Evolutionary conservation across 1,140 invertebrate genomes (phyloP).

Genomic region (Riptortus pedestris): DNA sequence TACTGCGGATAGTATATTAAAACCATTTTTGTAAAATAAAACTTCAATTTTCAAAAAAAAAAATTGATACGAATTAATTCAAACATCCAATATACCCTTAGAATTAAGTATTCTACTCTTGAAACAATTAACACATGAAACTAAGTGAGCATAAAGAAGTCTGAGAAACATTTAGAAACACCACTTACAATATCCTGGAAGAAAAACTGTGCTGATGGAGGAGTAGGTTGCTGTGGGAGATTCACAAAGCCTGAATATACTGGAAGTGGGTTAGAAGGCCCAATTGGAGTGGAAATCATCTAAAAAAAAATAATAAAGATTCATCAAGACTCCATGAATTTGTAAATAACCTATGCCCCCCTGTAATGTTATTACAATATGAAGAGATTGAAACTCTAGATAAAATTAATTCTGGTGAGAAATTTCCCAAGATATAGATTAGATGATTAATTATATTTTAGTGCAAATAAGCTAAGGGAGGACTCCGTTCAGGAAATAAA

Average conservation of each 20-base stretch:
- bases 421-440: too few species aligned
- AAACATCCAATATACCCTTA: not conserved
- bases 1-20: not conserved
- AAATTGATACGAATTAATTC: not conserved
- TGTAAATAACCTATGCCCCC: too few species aligned
- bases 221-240: constrained; percentile 21
- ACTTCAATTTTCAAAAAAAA: not conserved
- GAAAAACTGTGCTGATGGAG: constrained; percentile 30
- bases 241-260: constrained; percentile 31
- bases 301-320: constrained; percentile 33
- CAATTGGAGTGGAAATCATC: constrained; percentile 28
- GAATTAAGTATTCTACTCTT: too few species aligned
- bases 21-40: not conserved
- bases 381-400: too few species aligned
- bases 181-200: constrained; percentile 28
- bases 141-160: too few species aligned
- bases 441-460: too few species aligned
- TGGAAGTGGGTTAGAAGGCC: constrained; percentile 34
- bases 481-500: too few species aligned
- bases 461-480: too few species aligned
- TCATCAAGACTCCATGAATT: too few species aligned
- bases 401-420: too few species aligned
- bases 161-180: not conserved
- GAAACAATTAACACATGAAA: too few species aligned
- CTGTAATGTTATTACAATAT: too few species aligned